phyloP scores from a whole-genome alignment of 2,113 vertebrate species.

The Pituophis catenifer region DNA sequence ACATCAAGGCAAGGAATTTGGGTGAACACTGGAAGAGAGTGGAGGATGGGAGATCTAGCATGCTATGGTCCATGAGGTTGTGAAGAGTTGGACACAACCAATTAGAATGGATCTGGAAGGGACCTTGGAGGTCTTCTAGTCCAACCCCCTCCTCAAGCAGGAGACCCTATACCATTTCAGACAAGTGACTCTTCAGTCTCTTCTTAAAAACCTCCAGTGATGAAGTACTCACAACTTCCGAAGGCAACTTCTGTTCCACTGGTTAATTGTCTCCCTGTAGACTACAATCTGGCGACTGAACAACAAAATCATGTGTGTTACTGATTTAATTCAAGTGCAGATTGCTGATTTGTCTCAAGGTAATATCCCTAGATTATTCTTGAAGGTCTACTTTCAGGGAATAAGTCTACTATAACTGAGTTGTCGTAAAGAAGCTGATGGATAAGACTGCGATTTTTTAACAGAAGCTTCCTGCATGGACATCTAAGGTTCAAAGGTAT shows the following conservation, averaged over 20 bases:
- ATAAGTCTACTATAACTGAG: not conserved
- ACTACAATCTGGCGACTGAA: not conserved
- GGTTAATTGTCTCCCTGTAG: not conserved
- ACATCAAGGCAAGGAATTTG: not conserved
- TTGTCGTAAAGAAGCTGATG: not conserved
- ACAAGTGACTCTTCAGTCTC: not conserved
- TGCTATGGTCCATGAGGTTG: not conserved
- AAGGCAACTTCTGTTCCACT: not conserved
- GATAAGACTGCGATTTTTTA: not conserved
- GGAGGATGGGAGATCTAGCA: not conserved
- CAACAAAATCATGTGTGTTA: not conserved
- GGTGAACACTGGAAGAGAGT: not conserved
- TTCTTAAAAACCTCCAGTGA: not conserved
- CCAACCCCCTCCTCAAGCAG: not conserved
- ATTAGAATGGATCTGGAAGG: not conserved
- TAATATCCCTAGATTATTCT: not conserved
- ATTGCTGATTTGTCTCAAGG: not conserved
- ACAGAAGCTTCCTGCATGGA: not conserved
- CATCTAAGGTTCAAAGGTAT: not conserved
- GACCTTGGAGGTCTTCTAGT: not conserved
- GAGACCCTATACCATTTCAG: not conserved
- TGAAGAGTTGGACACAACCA: not conserved
- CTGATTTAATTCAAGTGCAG: not conserved
- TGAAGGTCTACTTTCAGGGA: not conserved
- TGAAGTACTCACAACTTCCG: not conserved